Evolutionary conservation across 2,113 vertebrate species (phyloP).

Genomic region (Axis porcinus): DNA sequence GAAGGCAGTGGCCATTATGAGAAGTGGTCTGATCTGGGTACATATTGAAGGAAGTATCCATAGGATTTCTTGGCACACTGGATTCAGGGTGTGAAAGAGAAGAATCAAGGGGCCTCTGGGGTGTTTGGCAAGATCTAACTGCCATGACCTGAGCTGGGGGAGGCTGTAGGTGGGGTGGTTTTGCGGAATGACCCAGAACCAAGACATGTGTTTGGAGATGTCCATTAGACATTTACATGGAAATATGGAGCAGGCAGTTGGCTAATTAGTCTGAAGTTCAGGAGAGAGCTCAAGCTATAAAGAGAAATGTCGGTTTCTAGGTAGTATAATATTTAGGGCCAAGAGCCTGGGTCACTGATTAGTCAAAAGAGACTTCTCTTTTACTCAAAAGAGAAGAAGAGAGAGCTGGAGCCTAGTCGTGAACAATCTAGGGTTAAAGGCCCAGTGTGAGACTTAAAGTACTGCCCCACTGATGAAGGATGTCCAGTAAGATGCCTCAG

Average conservation of each 20-base stretch:
- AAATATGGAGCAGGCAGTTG: neutral
- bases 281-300: neutral
- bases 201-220: neutral
- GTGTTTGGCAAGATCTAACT: neutral
- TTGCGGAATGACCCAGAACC: neutral
- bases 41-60: neutral
- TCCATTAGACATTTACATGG: neutral
- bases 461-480: neutral
- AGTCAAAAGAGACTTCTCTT: too few species aligned
- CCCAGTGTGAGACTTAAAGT: neutral
- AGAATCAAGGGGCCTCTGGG: neutral
- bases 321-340: neutral
- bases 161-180: neutral
- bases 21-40: neutral
- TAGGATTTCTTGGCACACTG: neutral
- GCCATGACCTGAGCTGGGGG: neutral
- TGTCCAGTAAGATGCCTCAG: neutral
- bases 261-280: neutral
- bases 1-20: neutral
- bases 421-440: neutral
- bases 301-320: constrained; percentile 5
- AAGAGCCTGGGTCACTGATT: neutral
- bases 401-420: neutral
- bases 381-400: neutral
- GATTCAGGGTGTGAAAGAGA: neutral